Evolutionary conservation across 2,113 vertebrate genomes (phyloP).

Genomic region (Nycticorax nycticorax): DNA sequence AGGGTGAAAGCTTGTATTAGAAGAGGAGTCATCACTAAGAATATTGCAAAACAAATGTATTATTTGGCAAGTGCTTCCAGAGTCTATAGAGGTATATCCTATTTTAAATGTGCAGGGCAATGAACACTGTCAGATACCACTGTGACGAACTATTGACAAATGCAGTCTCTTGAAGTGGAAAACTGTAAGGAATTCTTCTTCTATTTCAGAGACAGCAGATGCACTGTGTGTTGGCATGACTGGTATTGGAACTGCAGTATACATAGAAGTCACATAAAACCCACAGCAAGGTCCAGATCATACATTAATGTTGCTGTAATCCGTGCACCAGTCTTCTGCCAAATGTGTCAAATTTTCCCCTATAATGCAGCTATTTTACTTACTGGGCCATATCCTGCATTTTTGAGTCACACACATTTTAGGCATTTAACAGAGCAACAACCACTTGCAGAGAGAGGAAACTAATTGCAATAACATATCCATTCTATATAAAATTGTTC

Average conservation of each 20-base stretch:
- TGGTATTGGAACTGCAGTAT: conserved; percentile 11
- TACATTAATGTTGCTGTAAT: conserved; percentile 33
- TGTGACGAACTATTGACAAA: background rate
- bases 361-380: conserved; percentile 35
- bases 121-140: background rate
- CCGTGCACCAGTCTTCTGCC: conserved; percentile 7
- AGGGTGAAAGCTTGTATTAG: background rate
- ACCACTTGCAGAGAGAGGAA: conserved; percentile 16
- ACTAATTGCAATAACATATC: conserved; percentile 47
- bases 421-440: conserved; percentile 44
- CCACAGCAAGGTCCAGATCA: background rate
- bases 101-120: background rate
- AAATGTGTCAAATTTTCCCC: conserved; percentile 51
- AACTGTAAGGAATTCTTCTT: background rate
- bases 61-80: background rate
- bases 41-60: background rate
- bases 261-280: conserved; percentile 44
- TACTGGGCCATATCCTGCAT: conserved; percentile 27
- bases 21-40: background rate
- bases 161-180: background rate
- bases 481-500: background rate
- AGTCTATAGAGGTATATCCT: background rate
- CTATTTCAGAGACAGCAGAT: conserved; percentile 28
- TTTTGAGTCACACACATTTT: background rate
- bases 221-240: background rate